Evolutionary conservation across 2,888 invertebrate genomes (phyloP).

Genomic region (Lasioglossum pauxillum): DNA sequence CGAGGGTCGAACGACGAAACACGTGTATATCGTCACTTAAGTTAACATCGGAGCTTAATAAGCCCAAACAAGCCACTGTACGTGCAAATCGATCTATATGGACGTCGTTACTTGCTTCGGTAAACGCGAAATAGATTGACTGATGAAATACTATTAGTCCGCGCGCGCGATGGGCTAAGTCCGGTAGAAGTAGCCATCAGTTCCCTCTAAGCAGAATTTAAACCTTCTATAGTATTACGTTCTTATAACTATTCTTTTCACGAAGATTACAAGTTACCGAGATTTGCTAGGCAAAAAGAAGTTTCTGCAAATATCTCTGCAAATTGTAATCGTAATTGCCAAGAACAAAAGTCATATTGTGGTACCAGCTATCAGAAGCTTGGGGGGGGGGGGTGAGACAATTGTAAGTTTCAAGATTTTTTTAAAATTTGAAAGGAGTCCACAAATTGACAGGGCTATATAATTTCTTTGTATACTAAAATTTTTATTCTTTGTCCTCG

Average conservation of each 20-base stretch:
- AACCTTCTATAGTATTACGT: background rate
- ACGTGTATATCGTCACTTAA: constrained; percentile 54
- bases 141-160: constrained; percentile 34
- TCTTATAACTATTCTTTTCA: background rate
- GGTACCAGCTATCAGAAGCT: too few relatives aligned
- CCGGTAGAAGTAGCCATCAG: background rate
- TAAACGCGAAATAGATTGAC: constrained; percentile 43
- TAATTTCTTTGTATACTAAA: too few relatives aligned
- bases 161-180: background rate
- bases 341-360: too few relatives aligned
- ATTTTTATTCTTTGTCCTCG: too few relatives aligned
- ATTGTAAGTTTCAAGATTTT: too few relatives aligned
- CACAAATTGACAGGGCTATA: too few relatives aligned
- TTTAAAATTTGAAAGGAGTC: too few relatives aligned
- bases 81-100: constrained; percentile 37
- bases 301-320: too few relatives aligned
- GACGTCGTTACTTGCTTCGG: constrained; percentile 40
- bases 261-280: too few relatives aligned
- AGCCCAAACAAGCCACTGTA: constrained; percentile 50
- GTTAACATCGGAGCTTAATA: constrained; percentile 61
- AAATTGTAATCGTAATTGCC: too few relatives aligned
- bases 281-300: too few relatives aligned
- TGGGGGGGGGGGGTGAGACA: too few relatives aligned
- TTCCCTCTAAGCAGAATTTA: background rate
- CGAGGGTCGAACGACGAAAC: constrained; percentile 45